Conservation (phyloP, 2,797 vertebrate species). For the Microctenopoma steveboyesi region DNA sequence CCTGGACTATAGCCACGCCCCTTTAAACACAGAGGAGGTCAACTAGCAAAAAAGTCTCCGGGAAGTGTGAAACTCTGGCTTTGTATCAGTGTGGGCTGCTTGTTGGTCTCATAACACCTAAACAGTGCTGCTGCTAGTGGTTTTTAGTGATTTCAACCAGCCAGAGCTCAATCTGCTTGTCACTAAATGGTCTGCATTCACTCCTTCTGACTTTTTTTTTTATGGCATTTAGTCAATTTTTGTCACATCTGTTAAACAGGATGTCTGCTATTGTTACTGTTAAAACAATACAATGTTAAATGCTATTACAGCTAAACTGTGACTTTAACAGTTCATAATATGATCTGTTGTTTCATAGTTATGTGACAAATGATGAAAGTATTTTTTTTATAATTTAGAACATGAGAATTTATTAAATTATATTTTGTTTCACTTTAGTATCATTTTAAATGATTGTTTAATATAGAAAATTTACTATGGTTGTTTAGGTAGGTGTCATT, state of each 20-base stretch:
- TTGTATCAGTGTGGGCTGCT: slow-evolving; percentile 50
- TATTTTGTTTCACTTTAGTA: not conserved
- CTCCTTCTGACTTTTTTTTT: not conserved
- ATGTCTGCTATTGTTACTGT: no score
- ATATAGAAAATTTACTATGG: not conserved
- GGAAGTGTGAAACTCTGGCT: slow-evolving; percentile 65
- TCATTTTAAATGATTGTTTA: not conserved
- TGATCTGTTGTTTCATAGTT: not conserved
- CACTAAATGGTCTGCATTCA: not conserved
- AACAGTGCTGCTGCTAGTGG: not conserved
- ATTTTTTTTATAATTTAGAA: not conserved
- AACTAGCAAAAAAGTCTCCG: slow-evolving; percentile 32
- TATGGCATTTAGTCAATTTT: not conserved
- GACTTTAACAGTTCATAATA: not conserved
- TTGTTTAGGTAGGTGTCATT: not conserved
- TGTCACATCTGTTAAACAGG: not conserved
- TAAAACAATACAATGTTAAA: not conserved
- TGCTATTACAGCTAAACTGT: no score
- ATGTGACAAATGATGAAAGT: no score
- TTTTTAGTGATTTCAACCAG: not conserved
- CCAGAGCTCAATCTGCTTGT: not conserved
- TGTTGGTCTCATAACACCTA: slow-evolving; percentile 4
- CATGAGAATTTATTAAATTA: not conserved
- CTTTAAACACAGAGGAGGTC: slow-evolving; percentile 58
- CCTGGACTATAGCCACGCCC: slow-evolving; percentile 68